phyloP scores from a whole-genome alignment of 2,113 vertebrate species.

The Leptodactylus fuscus region DNA sequence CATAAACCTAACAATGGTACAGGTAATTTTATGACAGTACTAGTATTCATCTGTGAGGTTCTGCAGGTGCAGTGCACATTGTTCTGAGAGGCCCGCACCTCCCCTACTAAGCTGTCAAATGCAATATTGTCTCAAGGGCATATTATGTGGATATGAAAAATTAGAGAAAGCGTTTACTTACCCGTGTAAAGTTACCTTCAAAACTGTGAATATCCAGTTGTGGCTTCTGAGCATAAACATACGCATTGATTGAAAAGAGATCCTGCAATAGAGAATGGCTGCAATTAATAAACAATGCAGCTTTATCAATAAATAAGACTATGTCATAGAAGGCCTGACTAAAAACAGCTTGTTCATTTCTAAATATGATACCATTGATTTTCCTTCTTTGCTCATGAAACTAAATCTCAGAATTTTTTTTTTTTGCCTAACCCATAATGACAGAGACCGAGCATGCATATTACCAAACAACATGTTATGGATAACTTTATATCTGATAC shows the following conservation, averaged over 20 bases:
- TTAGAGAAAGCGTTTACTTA: slow-evolving; percentile 70
- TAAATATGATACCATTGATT: slow-evolving; percentile 59
- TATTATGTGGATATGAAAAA: slow-evolving; percentile 60
- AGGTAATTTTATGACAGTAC: not conserved
- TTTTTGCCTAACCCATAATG: slow-evolving; percentile 36
- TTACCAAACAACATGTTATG: slow-evolving; percentile 27
- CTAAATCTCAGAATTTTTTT: slow-evolving; percentile 52
- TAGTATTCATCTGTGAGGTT: not conserved
- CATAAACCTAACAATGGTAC: not conserved
- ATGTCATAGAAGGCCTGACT: slow-evolving; percentile 55
- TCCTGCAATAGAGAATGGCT: slow-evolving; percentile 77
- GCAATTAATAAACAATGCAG: slow-evolving; percentile 57
- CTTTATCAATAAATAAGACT: slow-evolving; percentile 56
- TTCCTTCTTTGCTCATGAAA: slow-evolving; percentile 57
- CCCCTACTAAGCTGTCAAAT: slow-evolving; percentile 42
- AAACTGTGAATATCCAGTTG: slow-evolving; percentile 98
- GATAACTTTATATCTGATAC: slow-evolving; percentile 37
- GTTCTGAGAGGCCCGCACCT: not conserved
- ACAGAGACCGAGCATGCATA: not conserved
- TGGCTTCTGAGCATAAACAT: slow-evolving; percentile 93
- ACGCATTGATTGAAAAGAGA: slow-evolving; percentile 93
- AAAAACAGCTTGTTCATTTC: slow-evolving; percentile 46
- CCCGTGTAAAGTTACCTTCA: slow-evolving; percentile 96
- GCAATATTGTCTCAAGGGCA: slow-evolving; percentile 58
- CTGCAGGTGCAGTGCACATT: slow-evolving; percentile 33